Conservation (phyloP, 2,888 invertebrate genomes). For the Nycteola revayana region DNA sequence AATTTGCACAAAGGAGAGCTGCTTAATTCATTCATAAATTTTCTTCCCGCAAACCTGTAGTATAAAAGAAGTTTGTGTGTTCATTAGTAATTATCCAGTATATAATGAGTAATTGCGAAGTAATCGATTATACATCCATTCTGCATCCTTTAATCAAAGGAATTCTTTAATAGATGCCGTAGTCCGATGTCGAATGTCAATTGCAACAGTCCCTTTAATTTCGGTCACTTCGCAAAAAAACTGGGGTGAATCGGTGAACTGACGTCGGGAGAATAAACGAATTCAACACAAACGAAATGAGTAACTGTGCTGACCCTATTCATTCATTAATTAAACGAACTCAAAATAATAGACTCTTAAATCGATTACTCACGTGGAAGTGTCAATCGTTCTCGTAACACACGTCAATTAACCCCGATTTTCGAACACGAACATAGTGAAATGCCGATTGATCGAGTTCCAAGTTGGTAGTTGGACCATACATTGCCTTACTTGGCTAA, state of each 20-base stretch:
- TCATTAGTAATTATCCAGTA: too few species aligned
- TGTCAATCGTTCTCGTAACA: conserved; percentile 58
- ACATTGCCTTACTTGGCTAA: conserved; percentile 34
- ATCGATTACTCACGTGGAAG: conserved; percentile 62
- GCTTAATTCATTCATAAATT: too few species aligned
- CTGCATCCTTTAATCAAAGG: too few species aligned
- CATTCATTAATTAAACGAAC: conserved; percentile 72
- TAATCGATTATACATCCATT: too few species aligned
- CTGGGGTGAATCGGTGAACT: conserved; percentile 30
- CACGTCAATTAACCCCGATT: conserved; percentile 54
- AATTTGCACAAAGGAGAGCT: too few species aligned
- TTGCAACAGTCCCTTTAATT: conserved; percentile 29
- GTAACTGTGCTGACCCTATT: conserved; percentile 67
- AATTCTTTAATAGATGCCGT: too few species aligned
- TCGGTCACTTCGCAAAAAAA: conserved; percentile 35
- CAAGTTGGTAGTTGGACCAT: conserved; percentile 23
- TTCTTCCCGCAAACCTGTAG: too few species aligned
- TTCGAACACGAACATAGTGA: conserved; percentile 31
- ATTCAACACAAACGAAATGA: conserved; percentile 62
- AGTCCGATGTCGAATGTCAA: too few species aligned
- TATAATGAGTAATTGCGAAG: too few species aligned
- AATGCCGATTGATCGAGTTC: conserved; percentile 34
- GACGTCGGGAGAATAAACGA: conserved; percentile 52
- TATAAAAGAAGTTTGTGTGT: too few species aligned
- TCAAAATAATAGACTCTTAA: conserved; percentile 69